Evolutionary conservation across 2,113 vertebrate genomes (phyloP).

Genomic region (Bos javanicus): DNA sequence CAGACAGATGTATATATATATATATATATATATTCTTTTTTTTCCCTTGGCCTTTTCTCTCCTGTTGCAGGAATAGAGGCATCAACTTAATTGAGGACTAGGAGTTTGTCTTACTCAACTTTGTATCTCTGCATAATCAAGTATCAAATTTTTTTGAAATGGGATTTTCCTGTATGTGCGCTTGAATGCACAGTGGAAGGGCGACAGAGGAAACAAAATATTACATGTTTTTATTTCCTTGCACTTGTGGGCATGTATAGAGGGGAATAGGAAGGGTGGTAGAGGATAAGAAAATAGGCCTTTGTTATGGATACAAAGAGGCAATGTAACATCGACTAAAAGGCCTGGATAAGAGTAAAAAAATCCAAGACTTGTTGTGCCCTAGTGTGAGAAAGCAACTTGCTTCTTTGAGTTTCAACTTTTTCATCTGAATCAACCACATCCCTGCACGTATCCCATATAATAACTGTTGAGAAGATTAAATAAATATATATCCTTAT

Average conservation of each 20-base stretch:
- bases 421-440: not conserved
- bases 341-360: not conserved
- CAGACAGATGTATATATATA: not conserved
- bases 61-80: not conserved
- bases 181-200: not conserved
- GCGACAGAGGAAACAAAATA: not conserved
- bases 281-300: not conserved
- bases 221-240: not conserved
- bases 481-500: not conserved
- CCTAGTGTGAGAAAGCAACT: not conserved
- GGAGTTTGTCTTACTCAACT: not conserved
- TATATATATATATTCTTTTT: not conserved
- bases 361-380: not conserved
- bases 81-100: not conserved
- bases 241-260: not conserved
- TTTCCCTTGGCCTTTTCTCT: not conserved
- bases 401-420: not conserved
- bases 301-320: not conserved
- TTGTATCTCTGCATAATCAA: not conserved
- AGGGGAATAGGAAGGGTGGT: not conserved
- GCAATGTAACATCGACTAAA: not conserved
- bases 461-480: not conserved
- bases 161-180: not conserved
- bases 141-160: not conserved
- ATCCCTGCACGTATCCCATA: not conserved